Evolutionary conservation across 1,140 invertebrate species (phyloP).

Genomic region (Drosophila auraria): DNA sequence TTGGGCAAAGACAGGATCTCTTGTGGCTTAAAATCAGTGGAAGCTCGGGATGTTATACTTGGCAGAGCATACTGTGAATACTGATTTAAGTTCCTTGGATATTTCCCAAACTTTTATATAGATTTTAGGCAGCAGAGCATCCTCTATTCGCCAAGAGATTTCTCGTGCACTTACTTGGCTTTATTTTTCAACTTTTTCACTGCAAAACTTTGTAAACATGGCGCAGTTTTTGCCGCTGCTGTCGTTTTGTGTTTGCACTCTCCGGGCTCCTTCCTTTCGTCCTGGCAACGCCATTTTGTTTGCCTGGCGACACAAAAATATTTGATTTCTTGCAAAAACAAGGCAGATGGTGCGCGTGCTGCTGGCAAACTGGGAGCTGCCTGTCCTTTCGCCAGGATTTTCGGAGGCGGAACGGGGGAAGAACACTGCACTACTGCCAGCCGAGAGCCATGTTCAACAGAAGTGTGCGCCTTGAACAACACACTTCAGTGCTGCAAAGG

Average conservation of each 20-base stretch:
- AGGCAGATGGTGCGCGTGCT: slow-evolving; percentile 48
- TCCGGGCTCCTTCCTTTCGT: slow-evolving; percentile 26
- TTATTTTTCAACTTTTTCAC: slow-evolving; percentile 58
- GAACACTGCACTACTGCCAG: slow-evolving; percentile 41
- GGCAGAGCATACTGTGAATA: too few species aligned
- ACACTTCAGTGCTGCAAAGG: slow-evolving; percentile 67
- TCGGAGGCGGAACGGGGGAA: neutral
- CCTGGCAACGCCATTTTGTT: slow-evolving; percentile 81
- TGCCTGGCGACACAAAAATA: slow-evolving; percentile 82
- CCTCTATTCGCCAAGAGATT: slow-evolving; percentile 8
- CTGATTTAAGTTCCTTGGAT: too few species aligned
- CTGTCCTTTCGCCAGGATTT: slow-evolving; percentile 21
- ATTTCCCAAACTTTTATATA: neutral
- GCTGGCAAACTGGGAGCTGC: neutral
- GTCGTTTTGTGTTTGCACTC: slow-evolving; percentile 59
- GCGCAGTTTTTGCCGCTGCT: slow-evolving; percentile 52
- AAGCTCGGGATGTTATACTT: neutral
- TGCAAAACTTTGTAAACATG: slow-evolving; percentile 72
- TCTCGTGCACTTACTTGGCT: slow-evolving; percentile 27
- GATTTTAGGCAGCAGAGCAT: slow-evolving; percentile 25
- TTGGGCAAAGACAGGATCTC: neutral
- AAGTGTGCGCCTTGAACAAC: slow-evolving; percentile 76
- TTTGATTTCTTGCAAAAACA: slow-evolving; percentile 83
- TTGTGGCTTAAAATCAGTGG: too few species aligned
- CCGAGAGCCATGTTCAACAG: slow-evolving; percentile 54